Evolutionary conservation across 2,113 vertebrate species (phyloP).

Genomic region (Nesogale talazaci): DNA sequence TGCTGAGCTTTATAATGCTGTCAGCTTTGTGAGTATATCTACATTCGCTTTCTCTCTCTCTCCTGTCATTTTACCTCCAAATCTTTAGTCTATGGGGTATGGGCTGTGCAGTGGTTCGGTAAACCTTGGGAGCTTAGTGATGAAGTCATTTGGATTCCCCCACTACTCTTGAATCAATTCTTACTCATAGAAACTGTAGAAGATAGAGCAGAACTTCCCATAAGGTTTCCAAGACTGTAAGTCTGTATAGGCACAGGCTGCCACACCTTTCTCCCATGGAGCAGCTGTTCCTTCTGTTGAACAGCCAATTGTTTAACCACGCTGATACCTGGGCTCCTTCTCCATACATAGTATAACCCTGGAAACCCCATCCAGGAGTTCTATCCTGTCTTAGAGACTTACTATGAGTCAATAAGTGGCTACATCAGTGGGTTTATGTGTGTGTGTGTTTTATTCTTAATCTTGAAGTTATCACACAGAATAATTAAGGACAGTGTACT

Average conservation of each 20-base stretch:
- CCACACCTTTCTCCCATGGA: not conserved
- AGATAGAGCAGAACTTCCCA: not conserved
- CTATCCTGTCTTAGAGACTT: not conserved
- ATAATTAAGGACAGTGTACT: not conserved
- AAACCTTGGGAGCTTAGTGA: not conserved
- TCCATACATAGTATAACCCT: not conserved
- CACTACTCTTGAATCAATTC: not conserved
- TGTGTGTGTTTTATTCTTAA: not conserved
- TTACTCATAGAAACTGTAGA: not conserved
- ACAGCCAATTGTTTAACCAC: not conserved
- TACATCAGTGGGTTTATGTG: not conserved
- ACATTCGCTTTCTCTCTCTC: not conserved
- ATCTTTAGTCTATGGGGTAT: not conserved
- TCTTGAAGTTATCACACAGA: conserved; percentile 27
- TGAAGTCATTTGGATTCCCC: not conserved
- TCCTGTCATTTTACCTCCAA: not conserved
- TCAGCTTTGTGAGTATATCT: too few species aligned
- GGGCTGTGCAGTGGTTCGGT: not conserved
- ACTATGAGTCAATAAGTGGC: not conserved
- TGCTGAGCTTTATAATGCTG: too few species aligned
- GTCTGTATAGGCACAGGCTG: not conserved
- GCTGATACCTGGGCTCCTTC: not conserved
- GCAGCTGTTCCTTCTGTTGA: not conserved
- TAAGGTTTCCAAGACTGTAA: not conserved
- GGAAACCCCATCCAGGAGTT: not conserved